phyloP scores from a whole-genome alignment of 2,797 vertebrate species.

The Pagetopsis macropterus region DNA sequence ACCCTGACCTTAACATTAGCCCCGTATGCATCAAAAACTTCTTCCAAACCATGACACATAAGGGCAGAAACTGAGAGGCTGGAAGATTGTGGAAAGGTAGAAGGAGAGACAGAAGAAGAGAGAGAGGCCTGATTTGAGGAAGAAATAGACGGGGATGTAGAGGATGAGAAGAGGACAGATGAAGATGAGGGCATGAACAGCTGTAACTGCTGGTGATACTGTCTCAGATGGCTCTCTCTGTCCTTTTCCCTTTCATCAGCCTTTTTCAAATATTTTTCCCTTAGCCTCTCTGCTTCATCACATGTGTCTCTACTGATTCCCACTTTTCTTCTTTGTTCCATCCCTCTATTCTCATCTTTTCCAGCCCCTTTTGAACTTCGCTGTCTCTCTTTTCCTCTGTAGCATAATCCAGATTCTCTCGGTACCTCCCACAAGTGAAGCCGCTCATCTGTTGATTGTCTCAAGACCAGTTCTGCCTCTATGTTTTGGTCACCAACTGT shows the following conservation, averaged over 20 bases:
- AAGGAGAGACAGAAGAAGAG: constrained; percentile 33
- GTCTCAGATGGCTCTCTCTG: constrained; percentile 85
- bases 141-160: constrained; percentile 66
- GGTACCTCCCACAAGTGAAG: constrained; percentile 49
- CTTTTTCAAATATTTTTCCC: constrained; percentile 15
- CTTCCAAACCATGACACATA: constrained; percentile 61
- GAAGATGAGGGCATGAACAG: constrained; percentile 73
- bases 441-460: constrained; percentile 78
- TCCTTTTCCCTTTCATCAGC: constrained; percentile 72
- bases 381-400: constrained; percentile 67
- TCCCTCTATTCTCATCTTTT: constrained; percentile 20
- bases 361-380: not conserved
- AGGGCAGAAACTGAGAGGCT: constrained; percentile 15
- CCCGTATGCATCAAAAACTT: constrained; percentile 69
- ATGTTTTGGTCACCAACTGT: constrained; percentile 9
- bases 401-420: constrained; percentile 32
- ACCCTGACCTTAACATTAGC: constrained; percentile 48
- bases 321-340: constrained; percentile 13
- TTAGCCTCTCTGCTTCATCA: constrained; percentile 8
- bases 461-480: constrained; percentile 63
- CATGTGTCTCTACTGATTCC: constrained; percentile 8
- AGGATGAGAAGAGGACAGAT: constrained; percentile 58
- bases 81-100: constrained; percentile 38
- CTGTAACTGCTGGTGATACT: constrained; percentile 92
- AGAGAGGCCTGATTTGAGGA: constrained; percentile 69